These are phyloP conservation scores for Cataglyphis albicans DNA, from an alignment of 2,888 invertebrate genomes.

Conservation along the genomic window DNA sequence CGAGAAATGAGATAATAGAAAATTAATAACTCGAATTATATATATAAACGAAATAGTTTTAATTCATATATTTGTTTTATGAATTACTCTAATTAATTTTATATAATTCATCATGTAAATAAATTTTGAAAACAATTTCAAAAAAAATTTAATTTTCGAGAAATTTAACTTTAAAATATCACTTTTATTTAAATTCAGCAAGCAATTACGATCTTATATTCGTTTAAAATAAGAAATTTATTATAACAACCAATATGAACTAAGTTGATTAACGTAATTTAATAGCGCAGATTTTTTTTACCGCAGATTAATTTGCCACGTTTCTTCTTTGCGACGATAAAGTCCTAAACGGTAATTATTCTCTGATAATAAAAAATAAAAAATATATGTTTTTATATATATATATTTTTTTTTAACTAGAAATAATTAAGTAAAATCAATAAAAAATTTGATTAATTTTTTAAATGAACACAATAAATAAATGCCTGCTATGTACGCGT, in stretches of 20 bases:
- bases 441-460: not conserved
- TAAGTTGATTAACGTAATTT: slow-evolving; percentile 46
- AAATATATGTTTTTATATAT: not conserved
- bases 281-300: slow-evolving; percentile 28
- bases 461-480: slow-evolving; percentile 12
- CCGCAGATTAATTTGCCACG: not conserved
- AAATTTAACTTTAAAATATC: not conserved
- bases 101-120: slow-evolving; percentile 6
- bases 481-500: not conserved
- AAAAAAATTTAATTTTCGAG: not conserved
- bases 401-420: not conserved
- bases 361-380: not conserved
- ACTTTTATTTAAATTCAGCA: not conserved
- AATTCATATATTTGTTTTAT: slow-evolving; percentile 21
- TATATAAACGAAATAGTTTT: slow-evolving; percentile 31
- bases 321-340: not conserved
- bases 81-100: slow-evolving; percentile 32
- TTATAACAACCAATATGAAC: slow-evolving; percentile 10
- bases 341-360: not conserved
- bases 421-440: not conserved
- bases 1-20: slow-evolving; percentile 42
- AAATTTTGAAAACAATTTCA: slow-evolving; percentile 6
- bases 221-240: slow-evolving; percentile 7
- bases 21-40: slow-evolving; percentile 37
- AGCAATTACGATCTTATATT: not conserved